Evolutionary conservation across 2,113 vertebrate species (phyloP).

Genomic region (Ovibos moschatus): DNA sequence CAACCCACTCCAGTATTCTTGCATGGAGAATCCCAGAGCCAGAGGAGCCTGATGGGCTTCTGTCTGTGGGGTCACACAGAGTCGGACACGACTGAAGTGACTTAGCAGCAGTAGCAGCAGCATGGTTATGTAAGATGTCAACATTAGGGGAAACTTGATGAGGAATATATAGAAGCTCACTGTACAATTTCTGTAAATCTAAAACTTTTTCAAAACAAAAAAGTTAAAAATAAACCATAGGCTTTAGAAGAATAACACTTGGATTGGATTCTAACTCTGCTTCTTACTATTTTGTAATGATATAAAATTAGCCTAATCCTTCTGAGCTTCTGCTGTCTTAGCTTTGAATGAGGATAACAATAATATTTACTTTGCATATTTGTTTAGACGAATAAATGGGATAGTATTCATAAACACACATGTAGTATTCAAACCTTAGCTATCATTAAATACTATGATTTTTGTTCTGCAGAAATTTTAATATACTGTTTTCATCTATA

Average conservation of each 20-base stretch:
- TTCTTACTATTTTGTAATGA: neutral
- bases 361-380: neutral
- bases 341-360: neutral
- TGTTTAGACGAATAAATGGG: neutral
- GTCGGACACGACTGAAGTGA: neutral
- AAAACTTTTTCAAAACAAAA: constrained; percentile 33
- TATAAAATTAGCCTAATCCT: neutral
- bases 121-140: neutral
- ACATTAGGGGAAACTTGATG: neutral
- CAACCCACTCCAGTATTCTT: neutral
- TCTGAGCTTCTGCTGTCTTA: neutral
- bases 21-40: neutral
- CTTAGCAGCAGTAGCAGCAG: neutral
- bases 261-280: neutral
- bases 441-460: constrained; percentile 32
- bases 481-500: neutral
- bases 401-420: neutral
- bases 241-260: neutral
- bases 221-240: neutral
- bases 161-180: neutral
- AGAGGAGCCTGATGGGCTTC: neutral
- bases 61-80: neutral
- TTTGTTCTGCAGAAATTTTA: constrained; percentile 8
- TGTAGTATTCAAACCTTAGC: neutral
- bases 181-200: neutral